phyloP scores from a whole-genome alignment of 2,113 vertebrate genomes.

The Lethenteron camtschaticum region DNA sequence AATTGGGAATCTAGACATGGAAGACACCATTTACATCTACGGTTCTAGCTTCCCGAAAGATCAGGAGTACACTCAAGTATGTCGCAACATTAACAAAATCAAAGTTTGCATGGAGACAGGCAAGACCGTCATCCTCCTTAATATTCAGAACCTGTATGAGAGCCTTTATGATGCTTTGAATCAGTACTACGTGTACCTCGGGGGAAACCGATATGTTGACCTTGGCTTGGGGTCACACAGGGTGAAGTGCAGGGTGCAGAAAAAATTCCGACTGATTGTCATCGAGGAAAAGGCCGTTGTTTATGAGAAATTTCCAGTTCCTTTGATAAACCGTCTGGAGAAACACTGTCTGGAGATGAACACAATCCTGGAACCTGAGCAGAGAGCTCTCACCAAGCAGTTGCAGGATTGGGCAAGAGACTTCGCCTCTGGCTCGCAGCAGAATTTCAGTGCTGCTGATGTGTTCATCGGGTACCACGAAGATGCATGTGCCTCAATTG shows the following conservation, averaged over 20 bases:
- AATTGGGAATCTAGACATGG: slow-evolving; percentile 20
- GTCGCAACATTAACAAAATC: slow-evolving; percentile 31
- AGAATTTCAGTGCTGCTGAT: neutral
- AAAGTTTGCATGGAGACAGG: slow-evolving; percentile 44
- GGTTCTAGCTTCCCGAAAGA: slow-evolving; percentile 43
- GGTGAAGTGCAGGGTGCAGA: slow-evolving; percentile 35
- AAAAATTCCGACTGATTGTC: slow-evolving; percentile 28
- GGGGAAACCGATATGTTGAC: slow-evolving; percentile 33
- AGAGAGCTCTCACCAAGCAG: slow-evolving; percentile 19
- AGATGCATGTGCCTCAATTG: slow-evolving; percentile 52
- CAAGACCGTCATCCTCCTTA: slow-evolving; percentile 31
- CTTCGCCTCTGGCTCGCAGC: slow-evolving; percentile 5
- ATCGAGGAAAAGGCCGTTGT: slow-evolving; percentile 37
- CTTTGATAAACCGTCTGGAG: slow-evolving; percentile 36
- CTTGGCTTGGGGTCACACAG: slow-evolving; percentile 37
- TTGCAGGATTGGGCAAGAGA: slow-evolving; percentile 22
- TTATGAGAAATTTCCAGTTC: slow-evolving; percentile 31
- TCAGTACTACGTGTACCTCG: slow-evolving; percentile 34
- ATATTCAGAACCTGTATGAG: slow-evolving; percentile 40
- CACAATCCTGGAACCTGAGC: slow-evolving; percentile 24
- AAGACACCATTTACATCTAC: slow-evolving; percentile 29
- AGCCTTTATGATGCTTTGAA: slow-evolving; percentile 40
- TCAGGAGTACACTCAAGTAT: slow-evolving; percentile 35
- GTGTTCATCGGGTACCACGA: slow-evolving; percentile 71
- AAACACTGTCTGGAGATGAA: slow-evolving; percentile 35